Evolutionary conservation across 2,797 vertebrate genomes (phyloP).

Genomic region (Streptopelia turtur): DNA sequence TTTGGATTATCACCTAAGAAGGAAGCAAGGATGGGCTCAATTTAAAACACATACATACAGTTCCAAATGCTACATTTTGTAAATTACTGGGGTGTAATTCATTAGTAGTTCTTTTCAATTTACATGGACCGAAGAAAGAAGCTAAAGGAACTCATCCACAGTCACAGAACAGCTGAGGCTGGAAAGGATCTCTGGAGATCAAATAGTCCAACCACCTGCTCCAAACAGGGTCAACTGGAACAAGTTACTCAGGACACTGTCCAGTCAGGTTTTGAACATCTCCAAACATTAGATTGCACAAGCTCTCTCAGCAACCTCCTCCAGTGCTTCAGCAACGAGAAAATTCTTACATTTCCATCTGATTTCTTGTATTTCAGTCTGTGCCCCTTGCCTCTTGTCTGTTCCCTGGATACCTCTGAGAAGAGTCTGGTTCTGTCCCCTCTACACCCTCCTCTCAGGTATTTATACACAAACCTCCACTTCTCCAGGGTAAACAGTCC

Average conservation of each 20-base stretch:
- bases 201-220: not conserved
- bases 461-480: not conserved
- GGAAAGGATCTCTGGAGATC: not conserved
- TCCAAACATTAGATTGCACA: not conserved
- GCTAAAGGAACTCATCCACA: not conserved
- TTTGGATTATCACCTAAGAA: not conserved
- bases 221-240: not conserved
- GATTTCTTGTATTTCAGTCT: not conserved
- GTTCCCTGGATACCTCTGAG: not conserved
- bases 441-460: not conserved
- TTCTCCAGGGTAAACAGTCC: not conserved
- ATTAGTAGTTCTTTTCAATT: not conserved
- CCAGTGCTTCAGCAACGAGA: not conserved
- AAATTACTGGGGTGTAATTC: not conserved
- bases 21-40: not conserved
- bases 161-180: not conserved
- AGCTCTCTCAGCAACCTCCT: not conserved
- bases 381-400: not conserved
- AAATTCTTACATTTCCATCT: not conserved
- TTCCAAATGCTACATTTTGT: not conserved
- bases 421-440: not conserved
- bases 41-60: not conserved
- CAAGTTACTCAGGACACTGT: not conserved
- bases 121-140: not conserved
- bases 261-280: not conserved